Percentiles rank a stretch among this genome's conserved stretches.
Conservation (phyloP, 2,888 invertebrate species). For the Apamea epomidion region DNA sequence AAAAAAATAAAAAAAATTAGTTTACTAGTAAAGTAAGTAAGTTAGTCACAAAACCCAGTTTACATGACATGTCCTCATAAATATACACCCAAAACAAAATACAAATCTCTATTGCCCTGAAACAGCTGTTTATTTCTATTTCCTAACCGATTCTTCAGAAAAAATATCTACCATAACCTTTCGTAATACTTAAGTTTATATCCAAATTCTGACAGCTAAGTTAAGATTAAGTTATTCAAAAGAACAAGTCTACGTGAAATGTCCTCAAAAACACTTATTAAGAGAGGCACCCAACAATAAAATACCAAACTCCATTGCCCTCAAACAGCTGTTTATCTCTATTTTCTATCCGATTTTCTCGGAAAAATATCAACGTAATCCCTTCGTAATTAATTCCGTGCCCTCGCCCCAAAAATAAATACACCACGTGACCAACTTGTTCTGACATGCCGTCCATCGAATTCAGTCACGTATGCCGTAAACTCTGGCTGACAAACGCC, state of each 20-base stretch:
- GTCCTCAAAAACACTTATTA: slow-evolving; percentile 14
- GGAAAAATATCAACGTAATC: slow-evolving; percentile 40
- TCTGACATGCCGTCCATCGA: slow-evolving; percentile 67
- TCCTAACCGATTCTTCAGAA: slow-evolving; percentile 2
- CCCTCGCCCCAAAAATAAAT: slow-evolving; percentile 68
- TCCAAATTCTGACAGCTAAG: background rate
- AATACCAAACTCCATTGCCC: slow-evolving; percentile 7
- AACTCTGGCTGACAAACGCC: slow-evolving; percentile 82
- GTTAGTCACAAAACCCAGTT: background rate
- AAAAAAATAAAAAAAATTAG: slow-evolving; percentile 10
- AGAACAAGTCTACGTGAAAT: background rate
- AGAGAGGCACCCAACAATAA: slow-evolving; percentile 3
- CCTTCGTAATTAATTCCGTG: slow-evolving; percentile 67
- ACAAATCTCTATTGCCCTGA: background rate
- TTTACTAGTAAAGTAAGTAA: background rate
- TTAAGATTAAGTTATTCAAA: background rate
- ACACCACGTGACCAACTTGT: slow-evolving; percentile 65
- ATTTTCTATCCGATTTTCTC: slow-evolving; percentile 36
- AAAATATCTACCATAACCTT: no score
- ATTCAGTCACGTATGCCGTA: slow-evolving; percentile 81
- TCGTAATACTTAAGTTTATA: slow-evolving; percentile 9
- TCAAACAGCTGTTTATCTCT: slow-evolving; percentile 20
- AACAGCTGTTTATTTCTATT: slow-evolving; percentile 24
- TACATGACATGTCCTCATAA: no score
- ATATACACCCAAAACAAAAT: background rate